Percentiles rank a stretch among this genome's conserved stretches.
Evolutionary conservation across 2,888 invertebrate genomes (phyloP).

Genomic region (Drosophila multiciliata): DNA sequence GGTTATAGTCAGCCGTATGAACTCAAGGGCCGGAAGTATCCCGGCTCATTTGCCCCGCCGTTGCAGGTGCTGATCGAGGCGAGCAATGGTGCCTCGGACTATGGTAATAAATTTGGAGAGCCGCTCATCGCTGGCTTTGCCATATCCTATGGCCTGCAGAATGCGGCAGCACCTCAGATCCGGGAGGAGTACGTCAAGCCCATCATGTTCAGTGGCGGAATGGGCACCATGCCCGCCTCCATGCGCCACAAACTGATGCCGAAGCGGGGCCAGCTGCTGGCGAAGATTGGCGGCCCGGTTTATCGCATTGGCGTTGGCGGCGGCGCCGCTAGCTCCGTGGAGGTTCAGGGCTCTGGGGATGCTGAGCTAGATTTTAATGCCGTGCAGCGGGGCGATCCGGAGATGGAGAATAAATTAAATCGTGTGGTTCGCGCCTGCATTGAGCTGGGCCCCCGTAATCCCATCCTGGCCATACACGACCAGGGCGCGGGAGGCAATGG

Average conservation of each 20-base stretch:
- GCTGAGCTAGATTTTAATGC: constrained; percentile 97
- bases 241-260: constrained; percentile 93
- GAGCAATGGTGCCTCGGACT: constrained; percentile 99
- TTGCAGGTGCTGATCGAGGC: constrained; percentile 96
- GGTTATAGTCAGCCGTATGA: constrained; percentile 96
- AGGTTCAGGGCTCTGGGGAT: constrained; percentile 95
- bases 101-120: constrained; percentile 99
- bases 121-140: constrained; percentile 96
- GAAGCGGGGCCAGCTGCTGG: constrained; percentile 93
- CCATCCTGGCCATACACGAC: constrained; percentile 97
- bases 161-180: constrained; percentile 86
- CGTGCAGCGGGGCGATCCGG: constrained; percentile 96
- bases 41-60: constrained; percentile 95
- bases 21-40: constrained; percentile 90
- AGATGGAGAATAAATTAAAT: constrained; percentile 99
- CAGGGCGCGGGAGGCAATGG: constrained; percentile 99
- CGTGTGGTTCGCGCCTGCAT: constrained; percentile 96
- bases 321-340: constrained; percentile 98
- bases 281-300: constrained; percentile 98
- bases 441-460: constrained; percentile 92
- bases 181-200: constrained; percentile 98
- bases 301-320: constrained; percentile 99
- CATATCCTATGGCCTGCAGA: constrained; percentile 93
- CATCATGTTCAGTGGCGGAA: constrained; percentile 99
- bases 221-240: constrained; percentile 94